Evolutionary conservation across 2,113 vertebrate genomes (phyloP), one percentile per base, ranked within the genome.

Genomic region (Sterna hirundo): DNA sequence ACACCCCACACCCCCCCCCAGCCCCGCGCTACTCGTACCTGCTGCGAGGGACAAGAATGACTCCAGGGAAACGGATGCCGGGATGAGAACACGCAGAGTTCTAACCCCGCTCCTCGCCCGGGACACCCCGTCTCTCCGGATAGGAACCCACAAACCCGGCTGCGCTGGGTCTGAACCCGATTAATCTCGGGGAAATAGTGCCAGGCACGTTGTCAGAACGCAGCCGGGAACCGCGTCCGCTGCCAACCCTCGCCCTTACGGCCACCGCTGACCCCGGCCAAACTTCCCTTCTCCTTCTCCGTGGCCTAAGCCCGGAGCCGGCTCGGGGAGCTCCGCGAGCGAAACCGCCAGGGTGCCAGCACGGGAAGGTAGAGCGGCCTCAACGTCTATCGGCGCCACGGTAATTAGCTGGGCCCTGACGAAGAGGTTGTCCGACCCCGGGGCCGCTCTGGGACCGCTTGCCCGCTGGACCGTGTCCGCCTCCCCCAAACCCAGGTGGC

Each of bases 111-210:
- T 34, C 27, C 69, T 36, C 9, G 0, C 44, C 44, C 51, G 2
- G 2, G 32, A 26, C 49, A 4, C 15, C 18, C 0, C 3, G 10
- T 62, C 22, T 16, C 27, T 19, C 42, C 1, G 34, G 15, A 20
- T 4, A 16, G 21, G 62, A 44, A 14, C 32, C 42, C 49, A 1
- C 29, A 5, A 27, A 10, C 36, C 58, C 22, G 10, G 9, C 34
- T 30, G 42, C 38, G 27, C 52, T 34, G 61, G 36, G 6, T 44
- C 38, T 29, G 27, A 79, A 51, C 51, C 5, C 4, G 10, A 5
- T 40, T 6, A 26, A 12, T 15, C 17, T 6, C 0, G 18, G 44
- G 79, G 52, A 25, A 34, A 22, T 1, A 2, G 16, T 2, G 18
- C 13, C 65, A 6, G 27, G 19, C 32, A 7, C 11, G 6, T 19